Evolutionary conservation across 1,140 invertebrate species (phyloP), one percentile per base, ranked within the genome.

Genomic region (Zelostemma sp.): DNA sequence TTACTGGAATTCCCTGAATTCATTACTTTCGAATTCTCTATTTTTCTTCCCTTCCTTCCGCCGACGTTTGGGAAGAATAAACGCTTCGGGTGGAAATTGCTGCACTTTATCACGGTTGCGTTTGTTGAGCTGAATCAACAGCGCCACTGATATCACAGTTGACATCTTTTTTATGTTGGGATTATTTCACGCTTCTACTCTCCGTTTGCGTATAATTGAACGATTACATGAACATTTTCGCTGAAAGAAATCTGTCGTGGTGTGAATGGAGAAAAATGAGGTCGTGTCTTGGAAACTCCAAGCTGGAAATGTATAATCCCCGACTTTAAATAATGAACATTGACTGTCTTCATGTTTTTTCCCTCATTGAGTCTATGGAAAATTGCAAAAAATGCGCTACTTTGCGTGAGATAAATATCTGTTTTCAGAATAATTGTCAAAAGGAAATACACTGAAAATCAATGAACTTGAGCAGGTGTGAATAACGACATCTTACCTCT

Each of bases 1-100:
- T 66, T 51, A 67, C 48, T 1, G 14, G 1, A 41, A 41, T 15
- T 41, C 14, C 14, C 40, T 2, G 40, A 15, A 41, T 41, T 15
- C 40, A 15, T 41, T 15, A 41, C 14, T 41, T 41, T 15, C 15
- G n/a, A 38, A 38, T n/a, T n/a, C 11, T n/a, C 35, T 38, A 5
- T 38, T 38, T n/a, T 38, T 38, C 3, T n/a, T 11, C n/a, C 3
- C 2, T 11, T 11, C 12, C 35, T 5, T 14, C n/a, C 8, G 21
- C 21, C 3, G 8, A 25, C n/a, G n/a, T n/a, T n/a, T n/a, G n/a
- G n/a, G 8, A 14, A 38, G n/a, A 38, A 38, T 5, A 38, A 38
- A 38, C 9, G 35, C 9, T 38, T 38, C 12, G 1, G 35, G 1
- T n/a, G 35, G 35, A 14, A 38, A 38, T 14, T 38, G 35, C 12